Evolutionary conservation across 1,140 invertebrate species (phyloP).

Genomic region (Drosophila neocordata): DNA sequence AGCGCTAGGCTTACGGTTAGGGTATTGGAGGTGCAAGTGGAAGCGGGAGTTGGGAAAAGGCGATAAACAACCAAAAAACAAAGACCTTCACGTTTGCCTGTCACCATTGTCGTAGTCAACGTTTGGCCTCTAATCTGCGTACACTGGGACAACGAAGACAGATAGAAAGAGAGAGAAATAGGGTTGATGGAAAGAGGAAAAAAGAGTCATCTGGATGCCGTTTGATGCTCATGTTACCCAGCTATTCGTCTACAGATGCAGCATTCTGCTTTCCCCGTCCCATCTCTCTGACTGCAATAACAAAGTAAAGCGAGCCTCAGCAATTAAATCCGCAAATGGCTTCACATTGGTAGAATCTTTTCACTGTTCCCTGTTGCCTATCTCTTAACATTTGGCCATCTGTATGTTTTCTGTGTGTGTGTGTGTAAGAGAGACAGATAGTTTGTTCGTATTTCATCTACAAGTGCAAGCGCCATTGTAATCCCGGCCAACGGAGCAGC

Average conservation of each 20-base stretch:
- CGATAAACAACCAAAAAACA: constrained; percentile 13
- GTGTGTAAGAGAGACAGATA: neutral
- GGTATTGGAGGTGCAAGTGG: too few species aligned
- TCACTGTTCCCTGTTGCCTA: neutral
- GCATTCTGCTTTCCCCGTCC: neutral
- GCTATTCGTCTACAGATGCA: neutral
- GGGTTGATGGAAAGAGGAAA: neutral
- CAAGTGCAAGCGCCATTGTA: constrained; percentile 54
- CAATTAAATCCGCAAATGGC: constrained; percentile 80
- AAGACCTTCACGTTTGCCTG: constrained; percentile 16
- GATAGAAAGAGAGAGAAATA: neutral
- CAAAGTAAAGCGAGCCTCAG: constrained; percentile 58
- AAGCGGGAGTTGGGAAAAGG: neutral
- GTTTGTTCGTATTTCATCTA: constrained; percentile 43
- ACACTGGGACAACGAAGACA: constrained; percentile 1
- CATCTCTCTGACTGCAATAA: constrained; percentile 11
- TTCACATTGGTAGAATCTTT: constrained; percentile 57
- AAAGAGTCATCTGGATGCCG: constrained; percentile 12
- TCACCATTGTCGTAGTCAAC: constrained; percentile 45
- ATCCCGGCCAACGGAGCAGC: constrained; percentile 46
- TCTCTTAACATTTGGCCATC: constrained; percentile 21
- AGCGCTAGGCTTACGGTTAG: too few species aligned
- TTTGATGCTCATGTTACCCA: constrained; percentile 61
- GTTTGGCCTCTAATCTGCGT: constrained; percentile 68
- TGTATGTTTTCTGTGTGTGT: constrained; percentile 36